Evolutionary conservation across 92 coral and sea anemone species (phyloP), one percentile per base, ranked within the genome.

Genomic region (Heteractis magnifica): DNA sequence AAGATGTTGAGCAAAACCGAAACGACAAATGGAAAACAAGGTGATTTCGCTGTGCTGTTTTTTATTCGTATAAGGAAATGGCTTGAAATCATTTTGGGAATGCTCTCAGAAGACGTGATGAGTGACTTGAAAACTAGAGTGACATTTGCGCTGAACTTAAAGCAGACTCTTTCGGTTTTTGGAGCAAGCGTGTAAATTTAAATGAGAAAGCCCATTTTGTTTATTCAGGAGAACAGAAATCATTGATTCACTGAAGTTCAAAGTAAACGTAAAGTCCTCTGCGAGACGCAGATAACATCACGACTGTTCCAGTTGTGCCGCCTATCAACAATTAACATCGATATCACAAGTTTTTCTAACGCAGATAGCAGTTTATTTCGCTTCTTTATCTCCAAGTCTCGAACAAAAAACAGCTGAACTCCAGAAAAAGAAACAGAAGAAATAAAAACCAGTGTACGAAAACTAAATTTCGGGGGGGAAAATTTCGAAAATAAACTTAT

Each of bases 401-500:
- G 7, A 51, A 76, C 21, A 14, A 5, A 76, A 52, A 76, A 15
- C 79, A 76, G 79, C 79, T 52, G 79, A 76, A 34, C 16, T 76
- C n/a, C 13, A 19, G 16, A n/a, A 20, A 76, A 51, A 51, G 7
- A 12, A 5, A 19, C 51, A 76, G 53, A 44, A 49, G 52, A 76
- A 51, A 52, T 5, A 52, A 6, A 10, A 50, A 9, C 48, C 4
- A 23, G 13, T 12, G 13, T 8, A 53, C 58, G 13, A 68, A 68
- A 68, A 21, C 26, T 68, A 68, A 23, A 64, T 18, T 6, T 19
- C 8, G 34, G 23, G 49, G 5, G 23, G 49, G 20, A 26, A 68
- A 68, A 5, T 5, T 21, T 20, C 21, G 14, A 68, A 26, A 68
- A 68, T 68, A n/a, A 68, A 68, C 23, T 68, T 26, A 26, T 6